A percentile compares a stretch with the other conserved stretches of the same genome.
phyloP scores from a whole-genome alignment of 1,140 invertebrate genomes.

The Apis cerana region DNA sequence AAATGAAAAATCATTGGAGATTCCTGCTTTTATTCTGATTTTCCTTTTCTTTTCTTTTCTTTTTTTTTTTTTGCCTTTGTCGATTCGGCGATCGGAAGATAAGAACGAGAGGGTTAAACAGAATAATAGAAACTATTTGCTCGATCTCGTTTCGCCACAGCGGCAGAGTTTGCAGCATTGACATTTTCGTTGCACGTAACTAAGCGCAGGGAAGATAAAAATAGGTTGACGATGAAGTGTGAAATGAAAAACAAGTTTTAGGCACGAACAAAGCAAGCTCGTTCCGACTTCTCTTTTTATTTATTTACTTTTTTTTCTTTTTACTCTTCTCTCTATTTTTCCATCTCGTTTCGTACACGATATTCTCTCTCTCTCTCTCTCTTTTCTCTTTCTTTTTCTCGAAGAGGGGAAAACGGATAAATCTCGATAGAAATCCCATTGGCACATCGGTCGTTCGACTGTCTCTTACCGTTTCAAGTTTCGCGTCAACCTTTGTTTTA shows the following conservation, averaged over 20 bases:
- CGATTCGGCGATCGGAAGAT: not conserved
- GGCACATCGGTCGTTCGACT: constrained; percentile 40
- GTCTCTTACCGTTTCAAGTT: constrained; percentile 12
- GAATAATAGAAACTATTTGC: constrained; percentile 8
- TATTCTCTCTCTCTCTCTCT: not conserved
- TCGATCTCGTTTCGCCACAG: not conserved
- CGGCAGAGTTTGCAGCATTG: constrained; percentile 12
- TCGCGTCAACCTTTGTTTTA: constrained; percentile 18
- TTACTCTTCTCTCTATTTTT: not conserved
- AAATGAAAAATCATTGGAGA: not conserved
- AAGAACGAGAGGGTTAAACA: constrained; percentile 17
- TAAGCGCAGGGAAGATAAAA: constrained; percentile 62
- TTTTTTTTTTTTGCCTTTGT: not conserved
- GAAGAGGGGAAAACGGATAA: constrained; percentile 11
- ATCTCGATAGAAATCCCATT: constrained; percentile 58
- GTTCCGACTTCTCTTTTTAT: not conserved
- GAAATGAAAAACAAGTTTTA: constrained; percentile 47
- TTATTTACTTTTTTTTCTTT: too few relatives aligned
- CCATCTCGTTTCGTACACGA: constrained; percentile 52
- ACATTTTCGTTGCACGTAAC: constrained; percentile 37
- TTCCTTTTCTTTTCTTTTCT: not conserved
- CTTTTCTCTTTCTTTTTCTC: not conserved
- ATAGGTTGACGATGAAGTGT: constrained; percentile 48
- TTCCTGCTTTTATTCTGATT: not conserved
- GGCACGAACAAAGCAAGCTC: constrained; percentile 29